Base-by-base conservation (phyloP, 2,113 vertebrate species). In the Condylura cristata region DNA sequence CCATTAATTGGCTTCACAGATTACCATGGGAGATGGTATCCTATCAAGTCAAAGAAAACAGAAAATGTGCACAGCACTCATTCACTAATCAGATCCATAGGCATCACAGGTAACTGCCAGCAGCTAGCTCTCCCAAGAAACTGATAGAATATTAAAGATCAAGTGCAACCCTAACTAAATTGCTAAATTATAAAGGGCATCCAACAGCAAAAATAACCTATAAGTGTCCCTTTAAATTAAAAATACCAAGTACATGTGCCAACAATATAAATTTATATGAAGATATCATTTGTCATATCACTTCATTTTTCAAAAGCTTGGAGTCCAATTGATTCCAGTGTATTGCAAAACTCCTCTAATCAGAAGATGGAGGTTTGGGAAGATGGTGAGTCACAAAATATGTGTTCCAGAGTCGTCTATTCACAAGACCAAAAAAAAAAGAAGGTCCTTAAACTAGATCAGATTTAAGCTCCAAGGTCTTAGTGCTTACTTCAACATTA, bases 1-100 rank as follows among this genome's bases (percentile, higher is more conserved):
- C 92, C 92, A 97, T 96, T 98, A 98, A 98, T 97, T 98, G 97
- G 96, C 95, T 98, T 97, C 97, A 96, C 95, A 93, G 88, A 98
- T 92, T 98, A 88, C 98, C 90, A 83, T 94, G 89, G 89, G 91
- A 98, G 97, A 98, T 97, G 97, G 79, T 94, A 97, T 82, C 92
- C 84, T 96, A 95, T 96, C 95, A 97, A 97, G 97, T 86, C 85
- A 95, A 98, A 97, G 41, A 72, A 97, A 88, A 97, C 80, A 95
- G 92, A 96, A 96, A 98, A 95, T 39, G 10, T 95, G 95, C 97
- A 96, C 24, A 97, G 75, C 46, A 12, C 51, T 86, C 91, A 96
- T 81, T 76, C 94, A 93, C 92, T 75, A 92, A 86, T 86, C 88
- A 94, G 88, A 74, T 14, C 30, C 76, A 58, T 95, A 88, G 86